These are phyloP conservation scores for Sinocyclocheilus rhinocerous DNA, from an alignment of 2,113 vertebrate species.

Conservation along the genomic window DNA sequence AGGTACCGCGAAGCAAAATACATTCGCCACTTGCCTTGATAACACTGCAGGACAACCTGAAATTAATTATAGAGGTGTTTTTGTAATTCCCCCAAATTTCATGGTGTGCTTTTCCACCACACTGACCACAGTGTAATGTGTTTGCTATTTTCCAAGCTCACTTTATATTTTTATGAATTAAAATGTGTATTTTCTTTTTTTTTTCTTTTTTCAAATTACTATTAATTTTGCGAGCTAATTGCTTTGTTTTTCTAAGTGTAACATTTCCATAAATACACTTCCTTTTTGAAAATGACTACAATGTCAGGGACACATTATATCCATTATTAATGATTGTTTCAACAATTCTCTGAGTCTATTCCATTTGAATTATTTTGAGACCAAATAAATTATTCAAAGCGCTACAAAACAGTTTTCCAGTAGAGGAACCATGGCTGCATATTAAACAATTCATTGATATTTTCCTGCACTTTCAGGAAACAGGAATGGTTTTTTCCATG, in stretches of 20 bases:
- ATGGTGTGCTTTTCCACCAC: constrained; percentile 7
- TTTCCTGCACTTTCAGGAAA: constrained; percentile 54
- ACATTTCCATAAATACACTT: constrained; percentile 69
- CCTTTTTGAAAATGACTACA: constrained; percentile 64
- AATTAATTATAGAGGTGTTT: constrained; percentile 19
- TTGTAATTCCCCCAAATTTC: constrained; percentile 20
- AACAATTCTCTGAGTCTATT: constrained; percentile 67
- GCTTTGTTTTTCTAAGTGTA: constrained; percentile 70
- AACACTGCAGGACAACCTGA: neutral
- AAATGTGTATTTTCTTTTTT: constrained; percentile 58
- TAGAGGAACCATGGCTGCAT: constrained; percentile 60
- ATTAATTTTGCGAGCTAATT: constrained; percentile 68
- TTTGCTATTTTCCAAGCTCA: constrained; percentile 8
- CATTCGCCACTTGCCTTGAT: neutral
- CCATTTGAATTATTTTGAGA: constrained; percentile 70
- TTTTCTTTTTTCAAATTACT: constrained; percentile 63
- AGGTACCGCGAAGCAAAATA: neutral
- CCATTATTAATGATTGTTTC: constrained; percentile 66
- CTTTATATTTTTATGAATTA: constrained; percentile 60
- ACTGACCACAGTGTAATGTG: neutral
- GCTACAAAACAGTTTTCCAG: constrained; percentile 61
- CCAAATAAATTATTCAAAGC: constrained; percentile 71
- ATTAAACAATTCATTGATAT: constrained; percentile 66
- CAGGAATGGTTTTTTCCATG: constrained; percentile 18
- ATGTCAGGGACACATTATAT: too few species aligned